Conservation (phyloP, 2,113 vertebrate genomes). For the Nyctereutes procyonoides region DNA sequence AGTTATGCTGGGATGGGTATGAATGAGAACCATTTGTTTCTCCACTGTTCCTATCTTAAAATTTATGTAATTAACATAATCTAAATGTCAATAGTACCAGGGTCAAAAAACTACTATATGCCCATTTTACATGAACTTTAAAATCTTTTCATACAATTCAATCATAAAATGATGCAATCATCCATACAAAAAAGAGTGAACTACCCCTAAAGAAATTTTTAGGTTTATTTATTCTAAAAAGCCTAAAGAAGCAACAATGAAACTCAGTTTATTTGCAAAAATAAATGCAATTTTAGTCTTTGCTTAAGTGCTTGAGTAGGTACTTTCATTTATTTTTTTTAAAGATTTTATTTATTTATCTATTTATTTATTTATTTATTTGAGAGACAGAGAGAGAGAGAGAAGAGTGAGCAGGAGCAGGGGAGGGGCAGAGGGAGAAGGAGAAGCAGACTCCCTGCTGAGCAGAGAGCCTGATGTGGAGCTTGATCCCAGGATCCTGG, state of each 20-base stretch:
- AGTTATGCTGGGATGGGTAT: too few relatives aligned
- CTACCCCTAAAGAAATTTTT: neutral
- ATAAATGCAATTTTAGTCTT: neutral
- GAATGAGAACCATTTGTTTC: neutral
- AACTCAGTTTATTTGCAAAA: neutral
- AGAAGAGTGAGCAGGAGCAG: too few relatives aligned
- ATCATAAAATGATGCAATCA: neutral
- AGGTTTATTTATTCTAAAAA: neutral
- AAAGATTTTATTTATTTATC: too few relatives aligned
- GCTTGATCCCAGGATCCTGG: too few relatives aligned
- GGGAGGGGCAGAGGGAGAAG: too few relatives aligned
- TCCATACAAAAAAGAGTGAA: neutral
- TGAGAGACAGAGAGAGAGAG: too few relatives aligned
- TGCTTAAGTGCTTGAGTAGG: neutral
- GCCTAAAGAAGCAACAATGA: neutral
- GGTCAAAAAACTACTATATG: neutral
- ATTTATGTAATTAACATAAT: neutral
- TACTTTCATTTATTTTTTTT: neutral
- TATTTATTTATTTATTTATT: too few relatives aligned
- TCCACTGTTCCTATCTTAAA: neutral
- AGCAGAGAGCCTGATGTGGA: too few relatives aligned
- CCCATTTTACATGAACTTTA: constrained; percentile 8
- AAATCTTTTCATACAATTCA: neutral
- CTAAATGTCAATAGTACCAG: neutral
- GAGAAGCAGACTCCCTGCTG: too few relatives aligned